These are phyloP conservation scores for Apis dorsata DNA, from an alignment of 1,140 invertebrate genomes.

Conservation along the genomic window DNA sequence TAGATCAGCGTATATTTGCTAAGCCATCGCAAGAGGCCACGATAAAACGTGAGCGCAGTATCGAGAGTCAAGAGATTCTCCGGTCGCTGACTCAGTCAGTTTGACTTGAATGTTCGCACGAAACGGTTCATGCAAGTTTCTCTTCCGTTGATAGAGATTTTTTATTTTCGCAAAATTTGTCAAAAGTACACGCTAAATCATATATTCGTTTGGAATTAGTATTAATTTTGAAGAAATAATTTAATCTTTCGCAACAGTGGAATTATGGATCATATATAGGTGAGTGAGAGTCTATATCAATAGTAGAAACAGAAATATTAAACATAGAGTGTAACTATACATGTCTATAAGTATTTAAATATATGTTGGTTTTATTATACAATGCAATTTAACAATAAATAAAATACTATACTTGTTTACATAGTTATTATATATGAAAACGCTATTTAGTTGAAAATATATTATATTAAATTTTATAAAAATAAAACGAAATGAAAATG, in stretches of 20 bases:
- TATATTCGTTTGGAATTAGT: no score
- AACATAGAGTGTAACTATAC: no score
- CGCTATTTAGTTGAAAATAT: background rate
- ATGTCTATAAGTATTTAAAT: no score
- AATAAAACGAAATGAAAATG: no score
- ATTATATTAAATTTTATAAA: background rate
- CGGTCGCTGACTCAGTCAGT: slow-evolving; percentile 54
- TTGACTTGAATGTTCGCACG: slow-evolving; percentile 28
- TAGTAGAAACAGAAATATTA: no score
- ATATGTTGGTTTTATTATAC: no score
- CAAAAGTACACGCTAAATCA: background rate
- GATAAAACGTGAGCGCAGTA: slow-evolving; percentile 45
- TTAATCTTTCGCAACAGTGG: no score
- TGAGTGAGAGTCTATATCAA: no score
- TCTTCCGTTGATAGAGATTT: background rate
- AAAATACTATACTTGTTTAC: background rate
- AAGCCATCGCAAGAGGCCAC: slow-evolving; percentile 10
- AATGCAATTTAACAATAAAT: background rate
- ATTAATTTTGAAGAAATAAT: no score
- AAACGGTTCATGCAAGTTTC: background rate
- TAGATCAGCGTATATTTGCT: slow-evolving; percentile 10
- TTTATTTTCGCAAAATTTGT: background rate
- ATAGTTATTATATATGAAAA: background rate
- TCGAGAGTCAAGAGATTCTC: slow-evolving; percentile 20
- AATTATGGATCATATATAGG: no score